phyloP scores from a whole-genome alignment of 2,797 vertebrate genomes.

The Xiphorhynchus erythropygius region DNA sequence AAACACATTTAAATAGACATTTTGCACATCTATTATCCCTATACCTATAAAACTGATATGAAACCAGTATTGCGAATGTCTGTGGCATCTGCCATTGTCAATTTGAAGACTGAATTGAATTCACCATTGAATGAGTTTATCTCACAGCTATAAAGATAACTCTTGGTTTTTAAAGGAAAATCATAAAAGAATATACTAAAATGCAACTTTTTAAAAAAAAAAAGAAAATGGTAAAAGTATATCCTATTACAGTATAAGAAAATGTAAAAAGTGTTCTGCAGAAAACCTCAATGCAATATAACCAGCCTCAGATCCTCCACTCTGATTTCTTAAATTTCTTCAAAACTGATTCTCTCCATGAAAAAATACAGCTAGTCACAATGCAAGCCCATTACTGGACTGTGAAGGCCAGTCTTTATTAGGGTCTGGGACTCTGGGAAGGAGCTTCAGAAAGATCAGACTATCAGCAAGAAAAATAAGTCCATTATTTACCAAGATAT shows the following conservation, averaged over 20 bases:
- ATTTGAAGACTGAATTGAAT: not conserved
- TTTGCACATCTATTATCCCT: not conserved
- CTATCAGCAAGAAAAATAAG: constrained; percentile 67
- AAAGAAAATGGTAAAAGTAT: not conserved
- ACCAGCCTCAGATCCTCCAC: not conserved
- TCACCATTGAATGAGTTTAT: not conserved
- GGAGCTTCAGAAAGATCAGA: constrained; percentile 47
- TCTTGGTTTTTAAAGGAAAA: not conserved
- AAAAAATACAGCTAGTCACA: not conserved
- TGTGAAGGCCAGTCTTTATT: not conserved
- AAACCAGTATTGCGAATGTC: not conserved
- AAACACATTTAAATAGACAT: not conserved
- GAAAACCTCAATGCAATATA: not conserved
- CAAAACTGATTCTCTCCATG: not conserved
- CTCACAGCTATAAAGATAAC: not conserved
- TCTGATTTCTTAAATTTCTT: not conserved
- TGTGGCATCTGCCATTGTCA: not conserved
- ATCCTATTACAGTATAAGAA: not conserved
- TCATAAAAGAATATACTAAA: not conserved
- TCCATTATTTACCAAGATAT: constrained; percentile 69
- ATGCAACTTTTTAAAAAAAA: not conserved
- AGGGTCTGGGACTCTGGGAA: not conserved
- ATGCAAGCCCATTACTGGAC: not conserved
- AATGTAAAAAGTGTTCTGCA: not conserved
- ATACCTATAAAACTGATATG: not conserved